Base-by-base conservation (phyloP, 2,888 invertebrate genomes). In the Rotaria socialis region DNA sequence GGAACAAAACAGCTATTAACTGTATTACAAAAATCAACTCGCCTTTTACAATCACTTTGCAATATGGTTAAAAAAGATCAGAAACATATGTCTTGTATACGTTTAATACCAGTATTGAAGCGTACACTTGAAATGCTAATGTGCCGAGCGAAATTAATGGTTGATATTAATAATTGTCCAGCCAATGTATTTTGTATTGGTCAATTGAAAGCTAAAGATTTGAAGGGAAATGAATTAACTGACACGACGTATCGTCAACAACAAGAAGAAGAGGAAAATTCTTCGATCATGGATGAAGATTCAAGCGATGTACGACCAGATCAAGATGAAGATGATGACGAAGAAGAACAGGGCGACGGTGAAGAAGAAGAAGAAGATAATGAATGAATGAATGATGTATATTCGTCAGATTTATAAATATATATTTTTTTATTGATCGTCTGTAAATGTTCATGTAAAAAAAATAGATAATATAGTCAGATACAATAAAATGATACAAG, bases 81-180 rank as follows among this genome's bases (percentile, higher is more conserved):
- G 47, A 80, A 80, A 80, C 47, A 47, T 80, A 47, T 80, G 80
- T 47, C 80, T 24, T 80, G 80, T 14, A 80, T 80, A 24, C 43
- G 47, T 24, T 14, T 47, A 8, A n/a, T 80, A 80, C 80, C 80
- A n/a, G 80, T 47, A 47, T 43, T 80, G 14, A 80, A 80, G n/a
- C 80, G 80, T 43, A 47, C 80, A 47, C n/a, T 80, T 14, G 80
- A 80, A 80, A 47, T 80, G 47, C 47, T 80, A 24, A 47, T 80
- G 47, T 80, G 80, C 47, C 80, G 80, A 47, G 80, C 47, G 24
- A 80, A 80, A 80, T 8, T 47, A 14, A 80, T 80, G 80, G 80
- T 47, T n/a, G 80, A 80, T 80, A 19, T 47, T 11, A 80, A 80
- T 80, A 47, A 80, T 47, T 80, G 80, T 80, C 80, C 80, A 80